Evolutionary conservation across 1,140 invertebrate genomes (phyloP).

Genomic region (Wasmannia auropunctata): DNA sequence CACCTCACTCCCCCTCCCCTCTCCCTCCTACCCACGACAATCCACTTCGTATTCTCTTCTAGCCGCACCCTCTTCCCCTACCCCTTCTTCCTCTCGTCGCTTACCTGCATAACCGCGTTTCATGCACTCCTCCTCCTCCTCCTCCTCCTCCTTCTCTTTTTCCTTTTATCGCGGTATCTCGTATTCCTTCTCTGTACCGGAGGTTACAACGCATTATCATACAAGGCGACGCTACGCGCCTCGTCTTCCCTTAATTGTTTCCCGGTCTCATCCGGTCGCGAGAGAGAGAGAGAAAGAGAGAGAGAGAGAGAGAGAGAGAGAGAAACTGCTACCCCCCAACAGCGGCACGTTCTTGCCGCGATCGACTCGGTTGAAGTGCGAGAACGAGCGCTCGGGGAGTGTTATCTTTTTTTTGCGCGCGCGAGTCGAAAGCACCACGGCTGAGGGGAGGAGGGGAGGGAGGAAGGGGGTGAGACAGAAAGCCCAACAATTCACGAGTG

Average conservation of each 20-base stretch:
- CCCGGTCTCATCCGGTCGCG: conserved; percentile 49
- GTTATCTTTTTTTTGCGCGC: conserved; percentile 62
- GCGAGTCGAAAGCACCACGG: conserved; percentile 32
- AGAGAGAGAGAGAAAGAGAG: too few relatives aligned
- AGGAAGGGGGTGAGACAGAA: conserved; percentile 3
- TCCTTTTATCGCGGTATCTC: too few relatives aligned
- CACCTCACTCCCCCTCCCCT: too few relatives aligned
- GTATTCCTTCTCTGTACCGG: conserved; percentile 74
- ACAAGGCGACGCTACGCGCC: conserved; percentile 79
- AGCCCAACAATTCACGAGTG: conserved; percentile 65
- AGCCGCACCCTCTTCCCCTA: background rate
- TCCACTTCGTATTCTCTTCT: conserved; percentile 52
- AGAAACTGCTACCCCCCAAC: background rate
- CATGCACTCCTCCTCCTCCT: conserved; percentile 66
- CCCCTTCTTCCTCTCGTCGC: conserved; percentile 25
- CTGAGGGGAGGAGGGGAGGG: too few relatives aligned
- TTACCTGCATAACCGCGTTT: conserved; percentile 70
- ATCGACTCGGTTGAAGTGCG: conserved; percentile 62
- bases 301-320: too few relatives aligned
- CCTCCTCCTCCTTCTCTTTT: too few relatives aligned
- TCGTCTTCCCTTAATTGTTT: conserved; percentile 81
- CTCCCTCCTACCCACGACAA: conserved; percentile 46
- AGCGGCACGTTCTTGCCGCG: conserved; percentile 28
- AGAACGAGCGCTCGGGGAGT: conserved; percentile 61
- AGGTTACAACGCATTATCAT: conserved; percentile 84